A percentile compares a stretch with the other conserved stretches of the same genome.
Evolutionary conservation across 2,113 vertebrate genomes (phyloP).

Genomic region (Charina bottae): DNA sequence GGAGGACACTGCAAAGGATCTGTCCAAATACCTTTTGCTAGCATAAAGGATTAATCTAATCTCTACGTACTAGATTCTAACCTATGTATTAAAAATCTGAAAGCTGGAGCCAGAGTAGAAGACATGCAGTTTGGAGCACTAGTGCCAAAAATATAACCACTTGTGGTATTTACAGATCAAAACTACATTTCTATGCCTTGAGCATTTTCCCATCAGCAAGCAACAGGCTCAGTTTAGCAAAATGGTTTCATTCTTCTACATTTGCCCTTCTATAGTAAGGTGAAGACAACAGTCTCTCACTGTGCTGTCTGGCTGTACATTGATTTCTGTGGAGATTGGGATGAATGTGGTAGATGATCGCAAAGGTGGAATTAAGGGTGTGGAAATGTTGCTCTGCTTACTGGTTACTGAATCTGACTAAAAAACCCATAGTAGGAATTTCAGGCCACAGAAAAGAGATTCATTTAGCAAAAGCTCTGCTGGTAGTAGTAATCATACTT

Average conservation of each 20-base stretch:
- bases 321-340: not conserved
- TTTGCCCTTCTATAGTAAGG: not conserved
- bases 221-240: not conserved
- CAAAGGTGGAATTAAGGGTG: not conserved
- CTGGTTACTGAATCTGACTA: not conserved
- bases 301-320: not conserved
- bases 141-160: not conserved
- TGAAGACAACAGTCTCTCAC: not conserved
- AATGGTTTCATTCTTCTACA: not conserved
- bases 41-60: not conserved
- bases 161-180: not conserved
- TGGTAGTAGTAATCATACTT: not conserved
- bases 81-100: not conserved
- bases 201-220: not conserved
- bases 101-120: not conserved
- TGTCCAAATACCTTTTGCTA: not conserved
- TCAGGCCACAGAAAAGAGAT: not conserved
- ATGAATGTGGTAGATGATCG: not conserved
- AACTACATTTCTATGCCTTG: not conserved
- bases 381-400: constrained; percentile 5
- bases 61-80: not conserved
- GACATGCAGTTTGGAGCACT: not conserved
- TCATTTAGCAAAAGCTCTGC: not conserved
- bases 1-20: not conserved
- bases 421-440: not conserved